Base-by-base conservation (phyloP, 30 jellyfish, hydroid and myxozoan genomes). In the Cassiopea andromeda region DNA sequence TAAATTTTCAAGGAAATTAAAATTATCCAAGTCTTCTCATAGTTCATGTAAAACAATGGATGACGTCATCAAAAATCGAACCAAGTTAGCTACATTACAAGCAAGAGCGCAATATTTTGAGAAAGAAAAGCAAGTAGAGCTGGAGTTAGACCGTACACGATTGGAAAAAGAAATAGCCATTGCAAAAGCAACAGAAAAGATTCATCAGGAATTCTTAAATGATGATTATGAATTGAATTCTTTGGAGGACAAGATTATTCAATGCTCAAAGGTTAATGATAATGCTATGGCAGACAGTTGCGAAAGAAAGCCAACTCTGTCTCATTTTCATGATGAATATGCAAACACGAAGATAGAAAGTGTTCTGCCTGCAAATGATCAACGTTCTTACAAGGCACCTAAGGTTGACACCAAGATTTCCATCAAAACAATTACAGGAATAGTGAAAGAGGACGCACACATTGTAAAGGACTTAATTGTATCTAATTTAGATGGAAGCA, bases 111-210 rank as follows among this genome's bases (percentile, higher is more conserved):
- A 81, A 50, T 68, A 68, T 43, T 68, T 38, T 1, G 69, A 75
- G 68, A 75, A 73, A 44, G 83, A 73, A 73, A 73, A 54, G 0
- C 50, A 27, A 76, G 68, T 76, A 13, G 85, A 76, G 85, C 72
- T 76, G 27, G 85, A 76, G 72, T 58, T 78, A 78, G 87, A 59
- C 47, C 73, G 82, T 58, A 60, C 81, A 81, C 7, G 90, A 81
- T 81, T 81, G 81, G 90, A 81, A 81, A 81, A 81, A 81, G 81
- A 64, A 81, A 67, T 81, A 61, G 82, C 90, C 15, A 81, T 81
- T 46, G 90, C 81, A 46, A 81, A 81, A 61, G 90, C 81, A 81
- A 81, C 90, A 2, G 90, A 81, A 81, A 81, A 44, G 81, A 81
- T 81, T 81, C 82, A 81, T 81, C 82, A 79, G 17, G 90, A 58